Evolutionary conservation across 2,888 invertebrate species (phyloP), one percentile per base, ranked within the genome.

Genomic region (Scaptomyza caliginosa): DNA sequence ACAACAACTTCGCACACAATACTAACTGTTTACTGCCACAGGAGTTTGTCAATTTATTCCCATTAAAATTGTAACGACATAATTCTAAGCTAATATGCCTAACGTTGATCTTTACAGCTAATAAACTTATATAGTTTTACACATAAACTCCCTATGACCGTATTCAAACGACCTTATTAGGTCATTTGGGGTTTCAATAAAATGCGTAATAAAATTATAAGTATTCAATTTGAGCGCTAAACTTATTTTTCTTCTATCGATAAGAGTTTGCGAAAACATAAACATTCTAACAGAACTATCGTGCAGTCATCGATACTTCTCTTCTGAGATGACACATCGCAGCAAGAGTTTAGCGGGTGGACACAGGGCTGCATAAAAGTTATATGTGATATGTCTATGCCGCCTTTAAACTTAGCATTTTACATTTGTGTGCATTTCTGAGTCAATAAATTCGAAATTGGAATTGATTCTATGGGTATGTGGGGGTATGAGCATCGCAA

Each of bases 11-110:
- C 24, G 28, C 24, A 36, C 52, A 69, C 55, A 34, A 52, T 52
- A 74, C 62, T 49, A 80, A 62, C 60, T 77, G 54, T 67, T 77
- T 77, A 78, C 85, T 78, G 82, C 85, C 82, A 77, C 74, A 57
- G 77, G 78, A 67, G 64, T 63, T 77, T 74, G 75, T 81, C 82
- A 81, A 78, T 70, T 83, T 80, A 10, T 5, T 66, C 66, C 69
- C 58, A 60, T 66, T 55, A 58, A 73, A 62, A 52, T 56, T 74
- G 65, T 69, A 77, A 45, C 54, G 30, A 64, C 59, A 45, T 46
- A 57, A 55, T 19, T 30, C 46, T 73, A 64, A 75, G 34, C 26
- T 39, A 50, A 32, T 36, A 43, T 43, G 36, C 40, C 46, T 11
- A 46, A 32, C 13, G 30, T 46, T 46, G 19, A 54, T 49, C 36